Evolutionary conservation across 2,113 vertebrate genomes (phyloP), one percentile per base, ranked within the genome.

Genomic region (Aegithalos caudatus): DNA sequence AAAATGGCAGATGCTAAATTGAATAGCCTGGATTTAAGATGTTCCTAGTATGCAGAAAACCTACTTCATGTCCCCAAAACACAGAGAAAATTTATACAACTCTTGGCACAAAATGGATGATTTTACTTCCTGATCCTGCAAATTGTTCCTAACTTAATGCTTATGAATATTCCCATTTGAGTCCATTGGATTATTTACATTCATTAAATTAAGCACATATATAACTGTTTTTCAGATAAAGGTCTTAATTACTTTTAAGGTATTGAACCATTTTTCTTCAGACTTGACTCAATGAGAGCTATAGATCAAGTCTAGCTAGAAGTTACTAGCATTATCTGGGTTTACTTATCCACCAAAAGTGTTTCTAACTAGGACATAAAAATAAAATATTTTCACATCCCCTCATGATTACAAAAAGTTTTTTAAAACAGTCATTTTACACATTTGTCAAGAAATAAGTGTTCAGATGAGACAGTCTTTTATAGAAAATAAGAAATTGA

Each of bases 171-270:
- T 95, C 81, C 45, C 65, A 44, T 87, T 86, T 85, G 88, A 96
- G 44, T 91, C 81, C 95, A 80, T 65, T 77, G 79, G 90, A 82
- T 92, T 94, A 95, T 96, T 95, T 91, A 94, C 92, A 95, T 93
- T 91, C 62, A 88, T 93, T 91, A 95, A 95, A 97, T 94, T 95
- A 95, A 97, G 79, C 85, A 93, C 93, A 91, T 94, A 91, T 82
- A 90, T 90, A 97, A 96, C 90, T 77, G 89, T 54, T 94, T 92
- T 89, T 92, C 96, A 94, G 94, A 96, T 93, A 96, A 97, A 95
- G 81, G 90, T 96, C 94, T 97, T 96, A 95, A 96, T 95, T 97
- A 95, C 94, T 97, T 97, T 85, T 80, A 82, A 92, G 87, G 58
- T 77, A 89, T 92, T 93, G 94, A 94, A 95, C 95, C 82, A 95